phyloP scores from a whole-genome alignment of 2,888 invertebrate species.

The Andrena minutula region DNA sequence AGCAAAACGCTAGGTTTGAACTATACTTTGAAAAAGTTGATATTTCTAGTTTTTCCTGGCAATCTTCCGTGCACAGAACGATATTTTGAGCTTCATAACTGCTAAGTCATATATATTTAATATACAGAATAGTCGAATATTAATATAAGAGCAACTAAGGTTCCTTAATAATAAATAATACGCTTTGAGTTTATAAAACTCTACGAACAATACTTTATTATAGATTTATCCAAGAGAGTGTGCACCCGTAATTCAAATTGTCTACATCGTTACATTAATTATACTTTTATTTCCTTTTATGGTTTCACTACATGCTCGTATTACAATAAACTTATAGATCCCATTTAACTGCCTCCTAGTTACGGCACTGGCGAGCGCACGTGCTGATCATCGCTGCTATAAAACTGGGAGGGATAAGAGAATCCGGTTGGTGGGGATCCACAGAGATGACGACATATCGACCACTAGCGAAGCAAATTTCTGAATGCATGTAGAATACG shows the following conservation, averaged over 20 bases:
- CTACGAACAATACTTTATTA: neutral
- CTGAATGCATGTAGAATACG: conserved; percentile 25
- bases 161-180: neutral
- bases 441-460: conserved; percentile 73
- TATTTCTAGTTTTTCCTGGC: neutral
- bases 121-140: neutral
- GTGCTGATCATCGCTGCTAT: conserved; percentile 57
- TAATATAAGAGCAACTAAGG: neutral
- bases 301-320: neutral
- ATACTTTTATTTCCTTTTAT: conserved; percentile 3
- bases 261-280: neutral
- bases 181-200: neutral
- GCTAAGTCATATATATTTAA: neutral
- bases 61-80: neutral
- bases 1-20: neutral
- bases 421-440: conserved; percentile 47
- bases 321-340: neutral
- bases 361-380: conserved; percentile 45
- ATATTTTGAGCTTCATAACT: neutral
- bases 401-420: conserved; percentile 38
- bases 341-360: neutral
- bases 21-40: neutral
- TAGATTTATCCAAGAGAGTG: neutral
- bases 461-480: conserved; percentile 62
- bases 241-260: neutral